Evolutionary conservation across 2,888 invertebrate genomes (phyloP).

Genomic region (Mesochorus sp.): DNA sequence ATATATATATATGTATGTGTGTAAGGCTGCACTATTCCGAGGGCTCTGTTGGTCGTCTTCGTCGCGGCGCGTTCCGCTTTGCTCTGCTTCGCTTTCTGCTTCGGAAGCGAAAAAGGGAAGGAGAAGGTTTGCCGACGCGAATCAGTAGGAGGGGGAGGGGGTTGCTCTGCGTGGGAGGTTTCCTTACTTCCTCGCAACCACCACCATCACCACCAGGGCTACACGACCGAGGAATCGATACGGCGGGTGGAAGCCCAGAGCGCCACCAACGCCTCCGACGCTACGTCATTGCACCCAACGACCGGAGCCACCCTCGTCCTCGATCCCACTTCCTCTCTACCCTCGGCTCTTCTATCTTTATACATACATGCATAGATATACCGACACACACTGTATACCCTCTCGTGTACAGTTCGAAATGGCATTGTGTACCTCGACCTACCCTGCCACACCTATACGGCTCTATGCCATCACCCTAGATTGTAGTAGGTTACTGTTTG

Average conservation of each 20-base stretch:
- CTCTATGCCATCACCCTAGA: slow-evolving; percentile 11
- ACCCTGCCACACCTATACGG: slow-evolving; percentile 50
- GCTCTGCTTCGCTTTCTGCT: slow-evolving; percentile 17
- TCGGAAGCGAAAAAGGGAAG: slow-evolving; percentile 21
- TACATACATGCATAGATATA: slow-evolving; percentile 35
- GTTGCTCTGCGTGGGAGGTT: slow-evolving; percentile 46
- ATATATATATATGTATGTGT: background rate
- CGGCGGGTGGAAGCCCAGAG: slow-evolving; percentile 78
- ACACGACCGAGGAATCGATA: slow-evolving; percentile 78
- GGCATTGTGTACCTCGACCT: slow-evolving; percentile 40
- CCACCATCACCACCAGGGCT: slow-evolving; percentile 38
- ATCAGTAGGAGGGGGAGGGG: slow-evolving; percentile 30
- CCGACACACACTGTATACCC: slow-evolving; percentile 7
- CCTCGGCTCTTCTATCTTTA: slow-evolving; percentile 32
- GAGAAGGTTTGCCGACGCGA: slow-evolving; percentile 48
- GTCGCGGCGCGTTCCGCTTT: slow-evolving; percentile 46
- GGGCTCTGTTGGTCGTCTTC: slow-evolving; percentile 39
- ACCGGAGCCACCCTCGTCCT: slow-evolving; percentile 67
- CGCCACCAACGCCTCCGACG: slow-evolving; percentile 79
- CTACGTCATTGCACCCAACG: slow-evolving; percentile 79
- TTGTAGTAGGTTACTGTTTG: background rate
- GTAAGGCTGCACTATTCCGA: background rate
- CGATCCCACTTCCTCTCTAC: slow-evolving; percentile 57
- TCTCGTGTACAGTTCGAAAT: slow-evolving; percentile 39
- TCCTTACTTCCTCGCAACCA: slow-evolving; percentile 63